These are phyloP conservation scores for Rotaria macrura DNA, from an alignment of 2,888 invertebrate species.

Conservation along the genomic window DNA sequence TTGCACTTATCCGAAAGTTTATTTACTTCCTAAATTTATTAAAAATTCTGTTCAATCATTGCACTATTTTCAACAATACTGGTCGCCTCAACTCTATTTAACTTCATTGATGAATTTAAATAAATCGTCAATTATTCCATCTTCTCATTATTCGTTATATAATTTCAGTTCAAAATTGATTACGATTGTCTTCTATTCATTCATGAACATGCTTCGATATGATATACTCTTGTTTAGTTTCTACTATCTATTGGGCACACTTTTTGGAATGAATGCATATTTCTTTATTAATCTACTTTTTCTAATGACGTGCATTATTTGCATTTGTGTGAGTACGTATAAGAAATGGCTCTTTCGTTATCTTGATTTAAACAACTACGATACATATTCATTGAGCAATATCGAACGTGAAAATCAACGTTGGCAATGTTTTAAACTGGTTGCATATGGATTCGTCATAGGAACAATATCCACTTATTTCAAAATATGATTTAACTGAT, in stretches of 20 bases:
- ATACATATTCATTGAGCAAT: background rate
- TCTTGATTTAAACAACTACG: background rate
- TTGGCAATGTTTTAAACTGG: background rate
- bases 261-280: background rate
- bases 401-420: background rate
- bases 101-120: background rate
- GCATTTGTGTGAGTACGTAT: background rate
- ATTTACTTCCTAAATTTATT: background rate
- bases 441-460: background rate
- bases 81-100: background rate
- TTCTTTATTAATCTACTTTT: background rate
- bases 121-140: no score
- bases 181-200: background rate
- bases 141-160: background rate
- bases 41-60: background rate
- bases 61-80: background rate
- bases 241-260: background rate
- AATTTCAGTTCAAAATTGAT: background rate
- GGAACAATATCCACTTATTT: background rate
- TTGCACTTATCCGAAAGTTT: background rate
- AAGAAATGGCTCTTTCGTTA: background rate
- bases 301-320: background rate
- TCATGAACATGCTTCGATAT: background rate
- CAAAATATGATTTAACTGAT: background rate
- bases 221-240: background rate